Base-by-base conservation (phyloP, 2,797 vertebrate species). In the Paratrypauchen microcephalus region DNA sequence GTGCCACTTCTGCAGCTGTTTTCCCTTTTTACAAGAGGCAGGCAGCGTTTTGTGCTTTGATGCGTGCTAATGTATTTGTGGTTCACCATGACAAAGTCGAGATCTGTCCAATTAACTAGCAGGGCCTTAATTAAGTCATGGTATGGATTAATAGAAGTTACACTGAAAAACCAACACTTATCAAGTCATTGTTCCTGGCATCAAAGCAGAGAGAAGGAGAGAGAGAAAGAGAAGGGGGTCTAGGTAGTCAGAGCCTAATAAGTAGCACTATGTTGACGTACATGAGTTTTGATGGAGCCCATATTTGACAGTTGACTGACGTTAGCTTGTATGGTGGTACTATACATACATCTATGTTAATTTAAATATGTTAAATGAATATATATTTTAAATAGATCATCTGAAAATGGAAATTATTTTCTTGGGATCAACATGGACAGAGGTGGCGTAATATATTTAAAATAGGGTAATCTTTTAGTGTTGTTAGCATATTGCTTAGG, bases 41-140 rank as follows among this genome's bases (percentile, higher is more conserved):
- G 57, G 32, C 19, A 74, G 32, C 48, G 32, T 74, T 75, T 60
- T 69, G n/a, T 12, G 68, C 74, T 84, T 82, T 82, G 73, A 87
- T 86, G 69, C 65, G 36, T 62, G 72, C 63, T 84, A 76, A 85
- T 86, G 58, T 74, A 77, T 85, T 69, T 74, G 79, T 61, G 76
- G 75, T 28, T 41, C 71, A 67, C 67, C 56, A 70, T 75, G 79
- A 83, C 78, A 85, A 75, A 81, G 83, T 81, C 64, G 52, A 75
- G 71, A 73, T 78, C 70, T 60, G 39, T 78, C 54, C 83, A 83
- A 71, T 88, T 85, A 80, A 81, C 77, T 36, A 56, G 66, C 59
- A 65, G 45, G 65, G 55, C 39, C n/a, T 28, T 87, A 73, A 88
- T 87, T 68, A 80, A 79, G 80, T 79, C 77, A 69, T 68, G 59